Conservation (phyloP, 2,797 vertebrate species). For the Phrynocephalus guinanensis region DNA sequence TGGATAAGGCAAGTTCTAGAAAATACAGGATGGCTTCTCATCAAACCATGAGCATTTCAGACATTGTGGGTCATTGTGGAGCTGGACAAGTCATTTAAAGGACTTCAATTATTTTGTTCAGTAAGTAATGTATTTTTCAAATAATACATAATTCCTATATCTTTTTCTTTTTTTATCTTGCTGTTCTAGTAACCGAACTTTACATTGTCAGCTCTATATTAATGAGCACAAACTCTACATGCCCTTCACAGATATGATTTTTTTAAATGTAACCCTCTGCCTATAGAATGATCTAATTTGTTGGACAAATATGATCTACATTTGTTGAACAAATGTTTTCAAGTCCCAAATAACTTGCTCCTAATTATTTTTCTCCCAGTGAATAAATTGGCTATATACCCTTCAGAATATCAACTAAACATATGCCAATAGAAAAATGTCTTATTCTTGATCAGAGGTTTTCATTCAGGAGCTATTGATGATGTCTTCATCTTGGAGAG, state of each 20-base stretch:
- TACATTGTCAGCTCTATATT: background rate
- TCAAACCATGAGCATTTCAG: background rate
- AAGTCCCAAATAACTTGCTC: constrained; percentile 7
- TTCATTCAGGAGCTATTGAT: background rate
- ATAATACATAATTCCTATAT: background rate
- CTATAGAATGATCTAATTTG: background rate
- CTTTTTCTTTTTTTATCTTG: background rate
- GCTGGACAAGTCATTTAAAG: background rate
- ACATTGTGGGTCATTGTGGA: background rate
- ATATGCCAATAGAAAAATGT: background rate
- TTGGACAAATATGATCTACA: background rate
- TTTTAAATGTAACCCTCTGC: background rate
- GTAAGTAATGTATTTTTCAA: background rate
- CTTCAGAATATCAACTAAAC: background rate
- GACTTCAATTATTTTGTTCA: background rate
- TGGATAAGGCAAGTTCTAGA: too few species aligned
- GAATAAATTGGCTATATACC: background rate
- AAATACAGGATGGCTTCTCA: background rate
- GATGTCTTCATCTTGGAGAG: background rate
- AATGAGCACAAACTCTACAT: constrained; percentile 24
- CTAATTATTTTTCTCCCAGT: background rate
- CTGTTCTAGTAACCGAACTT: background rate
- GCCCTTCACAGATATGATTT: background rate
- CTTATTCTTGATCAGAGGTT: background rate
- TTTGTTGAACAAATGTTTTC: background rate